Percentiles rank a stretch among this genome's conserved stretches.
Evolutionary conservation across 2,113 vertebrate genomes (phyloP).

Genomic region (Seriola dumerili): DNA sequence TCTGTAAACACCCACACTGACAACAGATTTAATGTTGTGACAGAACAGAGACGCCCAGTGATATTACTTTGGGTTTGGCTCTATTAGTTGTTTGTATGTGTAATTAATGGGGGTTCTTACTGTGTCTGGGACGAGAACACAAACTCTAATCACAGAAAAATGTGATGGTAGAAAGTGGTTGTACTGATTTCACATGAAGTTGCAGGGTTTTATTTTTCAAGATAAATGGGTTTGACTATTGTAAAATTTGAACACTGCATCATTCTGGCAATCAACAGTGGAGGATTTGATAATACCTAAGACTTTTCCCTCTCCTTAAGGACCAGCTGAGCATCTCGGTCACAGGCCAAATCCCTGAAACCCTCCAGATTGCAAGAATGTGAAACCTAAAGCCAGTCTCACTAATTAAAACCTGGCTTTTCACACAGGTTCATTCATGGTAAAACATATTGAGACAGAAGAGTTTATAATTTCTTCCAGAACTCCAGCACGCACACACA

Average conservation of each 20-base stretch:
- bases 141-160: background rate
- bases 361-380: background rate
- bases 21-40: background rate
- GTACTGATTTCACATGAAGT: background rate
- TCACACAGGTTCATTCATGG: conserved; percentile 17
- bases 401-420: conserved; percentile 23
- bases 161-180: background rate
- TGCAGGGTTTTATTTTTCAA: background rate
- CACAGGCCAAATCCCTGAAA: conserved; percentile 7
- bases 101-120: conserved; percentile 2
- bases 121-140: conserved; percentile 1
- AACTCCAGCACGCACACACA: background rate
- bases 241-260: background rate
- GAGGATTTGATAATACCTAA: background rate
- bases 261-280: background rate
- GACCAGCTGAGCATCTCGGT: background rate
- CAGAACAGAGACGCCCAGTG: background rate
- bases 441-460: conserved; percentile 3
- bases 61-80: conserved; percentile 34
- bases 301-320: background rate
- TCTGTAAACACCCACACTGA: background rate
- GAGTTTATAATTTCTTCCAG: conserved; percentile 38
- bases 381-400: conserved; percentile 24
- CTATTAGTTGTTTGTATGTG: conserved; percentile 19
- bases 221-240: background rate